phyloP scores from a whole-genome alignment of 1,140 invertebrate genomes.

The Monochamus saltuarius region DNA sequence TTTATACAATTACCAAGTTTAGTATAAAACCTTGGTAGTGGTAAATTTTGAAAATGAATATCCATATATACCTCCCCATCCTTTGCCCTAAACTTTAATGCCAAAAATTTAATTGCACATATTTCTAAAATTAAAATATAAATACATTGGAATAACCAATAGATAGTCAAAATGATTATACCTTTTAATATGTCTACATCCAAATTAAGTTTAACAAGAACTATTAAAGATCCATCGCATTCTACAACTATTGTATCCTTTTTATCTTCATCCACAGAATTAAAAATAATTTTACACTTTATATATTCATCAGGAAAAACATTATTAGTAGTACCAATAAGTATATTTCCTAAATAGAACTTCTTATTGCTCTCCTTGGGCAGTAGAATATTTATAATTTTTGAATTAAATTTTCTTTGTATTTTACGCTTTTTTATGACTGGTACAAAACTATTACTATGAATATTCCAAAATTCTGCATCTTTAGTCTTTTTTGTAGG shows the following conservation, averaged over 20 bases:
- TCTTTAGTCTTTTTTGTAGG: background rate
- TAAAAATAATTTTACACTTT: conserved; percentile 3
- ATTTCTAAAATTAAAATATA: conserved; percentile 12
- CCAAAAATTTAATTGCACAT: conserved; percentile 4
- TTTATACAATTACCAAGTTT: conserved; percentile 35
- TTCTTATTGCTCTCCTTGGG: background rate
- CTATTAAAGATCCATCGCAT: conserved; percentile 3
- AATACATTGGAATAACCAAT: background rate
- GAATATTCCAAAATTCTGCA: background rate
- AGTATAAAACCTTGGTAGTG: conserved; percentile 34
- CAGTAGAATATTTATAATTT: background rate
- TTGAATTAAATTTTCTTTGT: background rate
- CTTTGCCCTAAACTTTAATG: background rate
- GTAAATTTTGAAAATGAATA: conserved; percentile 35
- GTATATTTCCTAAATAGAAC: conserved; percentile 11
- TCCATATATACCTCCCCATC: conserved; percentile 18
- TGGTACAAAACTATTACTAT: conserved; percentile 6
- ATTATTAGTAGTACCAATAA: conserved; percentile 7
- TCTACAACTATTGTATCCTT: conserved; percentile 1
- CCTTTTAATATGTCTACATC: conserved; percentile 12
- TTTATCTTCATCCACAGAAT: background rate
- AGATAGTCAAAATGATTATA: background rate
- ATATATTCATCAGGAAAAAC: conserved; percentile 6
- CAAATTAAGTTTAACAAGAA: conserved; percentile 6
- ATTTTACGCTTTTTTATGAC: conserved; percentile 13